Base-by-base conservation (phyloP, 2,113 vertebrate genomes). In the Strix uralensis region DNA sequence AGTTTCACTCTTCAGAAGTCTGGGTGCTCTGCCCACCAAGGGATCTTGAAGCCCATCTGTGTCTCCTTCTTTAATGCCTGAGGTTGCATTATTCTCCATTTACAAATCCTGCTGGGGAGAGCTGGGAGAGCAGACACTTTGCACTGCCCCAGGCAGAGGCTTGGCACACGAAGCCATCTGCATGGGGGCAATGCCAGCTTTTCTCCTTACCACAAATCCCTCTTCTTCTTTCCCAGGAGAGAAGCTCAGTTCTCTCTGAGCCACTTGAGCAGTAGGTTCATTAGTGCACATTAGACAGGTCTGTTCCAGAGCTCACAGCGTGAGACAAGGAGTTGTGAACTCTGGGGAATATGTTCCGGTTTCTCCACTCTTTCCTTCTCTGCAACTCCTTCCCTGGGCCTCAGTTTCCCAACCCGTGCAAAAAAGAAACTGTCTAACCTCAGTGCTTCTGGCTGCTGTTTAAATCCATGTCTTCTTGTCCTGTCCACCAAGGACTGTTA, bases 271-370 rank as follows among this genome's bases (percentile, higher is more conserved):
- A 3, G 75, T 11, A 57, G 65, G 61, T n/a, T 94, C 90, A 88
- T 94, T 93, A 93, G 73, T 3, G 57, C 23, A 2, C 90, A 85
- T 94, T 96, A 95, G 83, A 5, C 73, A 21, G 79, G n/a, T 51
- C 59, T 69, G 81, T 11, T 75, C 78, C 58, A 15, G 74, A 7
- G 81, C 72, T 71, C 54, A 25, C 67, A 34, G 77, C 4, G 7
- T 7, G 29, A 91, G 77, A 51, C 46, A 8, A 10, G 67, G 63
- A 73, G 46, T 10, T 70, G 42, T 2, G 51, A 78, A 6, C 85
- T 34, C 81, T 26, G 26, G 81, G 49, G 85, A 75, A 67, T 19
- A 3, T 0, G 0, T 34, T 73, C 52, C 1, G 0, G 3, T 42
- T 87, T 59, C 70, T 78, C 46, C 8, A 8, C 49, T 42, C 54